Conservation (phyloP, 2,888 invertebrate genomes). For the Vesta saturnalis region DNA sequence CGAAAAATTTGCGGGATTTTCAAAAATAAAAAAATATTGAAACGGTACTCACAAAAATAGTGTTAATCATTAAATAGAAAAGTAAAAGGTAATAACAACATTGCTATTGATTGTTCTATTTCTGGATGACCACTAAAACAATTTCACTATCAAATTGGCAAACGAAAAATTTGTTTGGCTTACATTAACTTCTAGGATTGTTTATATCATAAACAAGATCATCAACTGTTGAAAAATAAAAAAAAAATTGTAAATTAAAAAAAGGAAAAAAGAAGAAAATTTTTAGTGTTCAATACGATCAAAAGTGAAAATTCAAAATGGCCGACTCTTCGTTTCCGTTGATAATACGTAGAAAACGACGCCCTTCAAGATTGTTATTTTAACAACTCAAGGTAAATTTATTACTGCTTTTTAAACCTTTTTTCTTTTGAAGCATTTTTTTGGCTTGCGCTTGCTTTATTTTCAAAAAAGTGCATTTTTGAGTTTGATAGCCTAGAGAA, state of each 20-base stretch:
- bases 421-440: no score
- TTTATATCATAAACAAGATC: no score
- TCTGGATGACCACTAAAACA: conserved; percentile 49
- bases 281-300: conserved; percentile 47
- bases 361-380: conserved; percentile 54
- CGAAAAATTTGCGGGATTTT: not conserved
- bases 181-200: not conserved
- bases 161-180: not conserved
- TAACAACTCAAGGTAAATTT: conserved; percentile 44
- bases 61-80: conserved; percentile 7
- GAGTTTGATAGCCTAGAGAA: conserved; percentile 53
- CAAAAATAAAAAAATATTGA: not conserved
- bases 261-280: conserved; percentile 16
- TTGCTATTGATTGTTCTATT: conserved; percentile 56
- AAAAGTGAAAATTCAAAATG: conserved; percentile 65
- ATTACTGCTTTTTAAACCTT: conserved; percentile 50
- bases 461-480: not conserved
- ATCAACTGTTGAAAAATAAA: not conserved
- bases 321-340: conserved; percentile 58
- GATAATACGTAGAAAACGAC: conserved; percentile 53
- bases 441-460: conserved; percentile 3
- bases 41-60: not conserved
- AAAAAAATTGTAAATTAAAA: not conserved
- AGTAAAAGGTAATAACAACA: conserved; percentile 52
- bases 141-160: conserved; percentile 49